Evolutionary conservation across 2,113 vertebrate species (phyloP).

Genomic region (Bettongia penicillata): DNA sequence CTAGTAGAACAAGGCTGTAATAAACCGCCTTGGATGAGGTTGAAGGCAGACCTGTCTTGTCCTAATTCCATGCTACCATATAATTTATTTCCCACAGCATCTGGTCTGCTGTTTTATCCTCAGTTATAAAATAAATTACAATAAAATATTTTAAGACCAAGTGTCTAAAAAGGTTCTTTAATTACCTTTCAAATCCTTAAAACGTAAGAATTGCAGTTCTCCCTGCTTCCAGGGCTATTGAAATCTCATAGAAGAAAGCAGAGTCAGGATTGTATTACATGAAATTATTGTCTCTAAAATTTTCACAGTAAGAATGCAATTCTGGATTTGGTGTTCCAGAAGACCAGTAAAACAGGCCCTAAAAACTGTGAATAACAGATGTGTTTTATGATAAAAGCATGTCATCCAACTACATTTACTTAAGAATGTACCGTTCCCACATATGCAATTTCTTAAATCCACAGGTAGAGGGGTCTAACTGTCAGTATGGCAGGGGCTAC

Average conservation of each 20-base stretch:
- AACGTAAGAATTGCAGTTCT: conserved; percentile 18
- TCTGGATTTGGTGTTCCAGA: not conserved
- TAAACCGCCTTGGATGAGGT: not conserved
- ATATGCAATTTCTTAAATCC: not conserved
- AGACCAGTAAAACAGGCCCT: not conserved
- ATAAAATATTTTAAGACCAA: conserved; percentile 35
- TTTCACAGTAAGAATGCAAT: not conserved
- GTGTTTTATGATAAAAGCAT: not conserved
- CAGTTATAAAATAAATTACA: not conserved
- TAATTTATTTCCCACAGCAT: not conserved
- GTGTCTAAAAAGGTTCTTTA: conserved; percentile 9
- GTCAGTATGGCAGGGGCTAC: not conserved
- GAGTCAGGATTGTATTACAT: conserved; percentile 21
- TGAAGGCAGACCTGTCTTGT: not conserved
- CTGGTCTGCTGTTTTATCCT: not conserved
- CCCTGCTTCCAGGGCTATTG: conserved; percentile 32
- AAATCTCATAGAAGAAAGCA: conserved; percentile 29
- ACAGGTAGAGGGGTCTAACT: not conserved
- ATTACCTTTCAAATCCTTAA: conserved; percentile 28
- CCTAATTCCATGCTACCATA: not conserved
- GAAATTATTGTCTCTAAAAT: conserved; percentile 49
- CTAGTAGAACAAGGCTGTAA: not conserved
- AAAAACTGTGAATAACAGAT: not conserved
- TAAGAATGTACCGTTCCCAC: not conserved
- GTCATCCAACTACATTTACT: not conserved